Evolutionary conservation across 2,113 vertebrate species (phyloP), one percentile per base, ranked within the genome.

Genomic region (Peucedramus taeniatus): DNA sequence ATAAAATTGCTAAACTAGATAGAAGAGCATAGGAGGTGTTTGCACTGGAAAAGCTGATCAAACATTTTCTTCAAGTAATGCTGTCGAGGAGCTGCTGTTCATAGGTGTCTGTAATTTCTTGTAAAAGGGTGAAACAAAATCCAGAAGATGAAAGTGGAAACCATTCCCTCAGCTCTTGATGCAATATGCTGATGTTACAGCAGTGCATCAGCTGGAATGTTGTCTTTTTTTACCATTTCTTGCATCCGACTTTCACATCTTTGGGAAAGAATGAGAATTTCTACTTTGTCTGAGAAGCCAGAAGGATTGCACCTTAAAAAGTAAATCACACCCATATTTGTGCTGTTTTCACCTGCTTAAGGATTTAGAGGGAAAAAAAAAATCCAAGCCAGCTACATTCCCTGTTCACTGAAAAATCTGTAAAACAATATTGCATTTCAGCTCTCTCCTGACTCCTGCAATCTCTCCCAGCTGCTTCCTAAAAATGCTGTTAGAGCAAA

Each of bases 351-450:
- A 74, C 39, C 30, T 91, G n/a, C 68, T 87, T 86, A 80, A 83
- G 54, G 45, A 61, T 37, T 87, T 76, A 8, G 14, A 30, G 35
- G 13, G 6, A 1, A 1, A 10, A 5, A 13, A 65, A 61, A 71
- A 33, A 19, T 33, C 40, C 39, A 35, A 83, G 33, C n/a, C 61
- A 83, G 50, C 44, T 69, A 44, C 37, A 37, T 54, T 33, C 4
- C 14, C 31, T 59, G 23, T 61, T 92, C 63, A 57, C 39, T 57
- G 68, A 84, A 89, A 94, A 93, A 84, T 88, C 91, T 31, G 80
- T 94, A 89, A 91, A 94, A 64, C 72, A 74, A 33, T 95, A 88
- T 80, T 86, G 33, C 54, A 78, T 78, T 76, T 96, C 86, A 64
- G 57, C 78, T 92, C 26, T 78, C 74, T 71, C 21, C 54, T 39